A percentile compares a stretch with the other conserved stretches of the same genome.
These are phyloP conservation scores for Akabosia matsudoensis DNA, from an alignment of 1,140 invertebrate genomes.

Conservation along the genomic window DNA sequence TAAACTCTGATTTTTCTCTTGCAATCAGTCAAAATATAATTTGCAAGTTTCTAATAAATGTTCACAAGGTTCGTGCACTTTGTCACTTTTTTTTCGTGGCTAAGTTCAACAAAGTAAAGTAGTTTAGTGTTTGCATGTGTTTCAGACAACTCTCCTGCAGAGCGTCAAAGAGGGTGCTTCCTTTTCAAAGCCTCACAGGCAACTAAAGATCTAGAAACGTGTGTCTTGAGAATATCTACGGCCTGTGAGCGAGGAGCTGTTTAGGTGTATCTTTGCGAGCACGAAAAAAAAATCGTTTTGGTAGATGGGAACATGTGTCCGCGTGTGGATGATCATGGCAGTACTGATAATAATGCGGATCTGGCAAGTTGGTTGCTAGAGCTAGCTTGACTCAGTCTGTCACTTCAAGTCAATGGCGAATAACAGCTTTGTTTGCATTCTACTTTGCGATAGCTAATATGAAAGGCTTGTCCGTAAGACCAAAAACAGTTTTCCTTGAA, in stretches of 20 bases:
- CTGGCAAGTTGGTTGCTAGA: neutral
- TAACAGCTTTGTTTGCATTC: neutral
- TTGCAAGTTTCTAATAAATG: neutral
- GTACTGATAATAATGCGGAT: neutral
- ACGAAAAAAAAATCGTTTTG: neutral
- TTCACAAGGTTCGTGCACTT: neutral
- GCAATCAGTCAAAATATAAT: neutral
- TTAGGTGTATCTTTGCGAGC: neutral
- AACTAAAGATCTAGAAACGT: conserved; percentile 28
- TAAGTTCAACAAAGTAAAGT: too few relatives aligned
- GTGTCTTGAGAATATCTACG: conserved; percentile 20
- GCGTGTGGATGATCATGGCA: neutral
- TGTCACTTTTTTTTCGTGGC: neutral
- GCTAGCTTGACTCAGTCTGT: neutral
- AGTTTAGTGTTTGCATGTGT: neutral
- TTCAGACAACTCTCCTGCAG: neutral
- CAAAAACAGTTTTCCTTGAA: neutral
- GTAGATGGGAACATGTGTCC: neutral
- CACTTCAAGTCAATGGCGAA: neutral
- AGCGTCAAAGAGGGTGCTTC: conserved; percentile 2
- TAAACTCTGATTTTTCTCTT: too few relatives aligned
- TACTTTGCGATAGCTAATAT: neutral
- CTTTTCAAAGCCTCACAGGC: conserved; percentile 32
- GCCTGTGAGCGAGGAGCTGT: neutral
- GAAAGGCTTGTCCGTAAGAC: neutral